Base-by-base conservation (phyloP, 2,888 invertebrate species). In the Myopa testacea region DNA sequence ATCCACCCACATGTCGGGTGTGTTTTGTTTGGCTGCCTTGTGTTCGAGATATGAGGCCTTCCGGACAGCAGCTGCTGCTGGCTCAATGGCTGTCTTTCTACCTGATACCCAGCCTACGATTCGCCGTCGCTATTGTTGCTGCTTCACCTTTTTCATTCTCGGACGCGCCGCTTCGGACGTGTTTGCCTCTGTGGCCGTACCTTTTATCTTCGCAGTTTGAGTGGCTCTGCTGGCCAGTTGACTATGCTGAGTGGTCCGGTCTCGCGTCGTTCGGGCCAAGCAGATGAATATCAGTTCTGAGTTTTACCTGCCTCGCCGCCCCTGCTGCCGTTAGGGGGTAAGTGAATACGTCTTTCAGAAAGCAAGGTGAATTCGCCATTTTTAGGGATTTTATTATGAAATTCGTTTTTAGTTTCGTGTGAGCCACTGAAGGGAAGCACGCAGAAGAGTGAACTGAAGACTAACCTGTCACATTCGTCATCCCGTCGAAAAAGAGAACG, bases 1-100 rank as follows among this genome's bases (percentile, higher is more conserved):
- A 58, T 75, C 75, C 75, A 75, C 75, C 75, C 75, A 75, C 75
- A 75, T 52, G 37, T 67, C 67, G 75, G 75, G 67, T 65, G 65
- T 75, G 75, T 67, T 73, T 73, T 62, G 40, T 72, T 37, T 58
- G 37, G 60, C 38, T 55, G 72, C 45, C 58, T 26, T 71, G 14
- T n/a, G n/a, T 12, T 37, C 14, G 16, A 37, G 16, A 12, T 58
- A 55, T 52, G 55, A 52, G 37, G 26, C 34, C 55, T 70, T 62
- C 38, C n/a, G 62, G 19, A 52, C 12, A 8, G 72, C 72, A 6
- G 71, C 19, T 40, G 65, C 65, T 34, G 65, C 38, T 37, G 37
- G 37, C 26, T 67, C 40, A 38, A 50, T 55, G 55, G 52, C 55
- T n/a, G n/a, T 68, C 55, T 37, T 75, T 67, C 67, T 67, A 67